Evolutionary conservation across 2,797 vertebrate species (phyloP), one percentile per base, ranked within the genome.

Genomic region (Periophthalmus magnuspinnatus): DNA sequence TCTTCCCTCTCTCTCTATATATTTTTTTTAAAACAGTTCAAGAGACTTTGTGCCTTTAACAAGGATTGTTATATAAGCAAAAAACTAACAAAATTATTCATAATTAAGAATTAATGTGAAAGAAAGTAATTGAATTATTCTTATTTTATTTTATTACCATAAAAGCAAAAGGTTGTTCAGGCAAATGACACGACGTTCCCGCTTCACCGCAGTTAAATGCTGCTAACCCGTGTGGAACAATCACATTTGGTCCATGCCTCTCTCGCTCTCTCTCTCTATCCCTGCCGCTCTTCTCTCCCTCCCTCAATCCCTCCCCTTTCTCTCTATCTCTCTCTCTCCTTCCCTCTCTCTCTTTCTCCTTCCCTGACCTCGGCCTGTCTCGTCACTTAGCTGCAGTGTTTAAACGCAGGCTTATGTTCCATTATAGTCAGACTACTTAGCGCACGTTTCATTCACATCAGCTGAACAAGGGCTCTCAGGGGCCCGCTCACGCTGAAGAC

Each of bases 141-240:
- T 0, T 21, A 9, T n/a, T 52, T 21, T 21, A 8, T 22, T 21
- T 5, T 10, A 4, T 54, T 3, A 11, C n/a, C 8, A 3, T 21
- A 9, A 54, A 21, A 54, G 10, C n/a, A n/a, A 11, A 21, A 54
- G 52, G 9, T 22, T 54, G 52, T 54, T 21, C 17, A 50, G 48
- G 52, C 52, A 54, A 54, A 54, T 82, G 86, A 93, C 88, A 72
- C 62, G 66, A 87, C 84, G 90, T 92, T 91, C 92, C 86, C 83
- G 88, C 78, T n/a, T 22, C 24, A 87, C 73, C 69, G 64, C 84
- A 79, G 81, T 86, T 88, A 90, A 92, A 89, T 65, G 77, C 71
- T 79, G 90, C 86, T 89, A 90, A 83, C 82, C 91, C 88, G 58
- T 82, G 90, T 91, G 88, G 89, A 93, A 92, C 91, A 90, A 92